A percentile compares a stretch with the other conserved stretches of the same genome.
These are phyloP conservation scores for Aphelenchoides avenae DNA, from an alignment of 1,140 invertebrate genomes.

Conservation along the genomic window DNA sequence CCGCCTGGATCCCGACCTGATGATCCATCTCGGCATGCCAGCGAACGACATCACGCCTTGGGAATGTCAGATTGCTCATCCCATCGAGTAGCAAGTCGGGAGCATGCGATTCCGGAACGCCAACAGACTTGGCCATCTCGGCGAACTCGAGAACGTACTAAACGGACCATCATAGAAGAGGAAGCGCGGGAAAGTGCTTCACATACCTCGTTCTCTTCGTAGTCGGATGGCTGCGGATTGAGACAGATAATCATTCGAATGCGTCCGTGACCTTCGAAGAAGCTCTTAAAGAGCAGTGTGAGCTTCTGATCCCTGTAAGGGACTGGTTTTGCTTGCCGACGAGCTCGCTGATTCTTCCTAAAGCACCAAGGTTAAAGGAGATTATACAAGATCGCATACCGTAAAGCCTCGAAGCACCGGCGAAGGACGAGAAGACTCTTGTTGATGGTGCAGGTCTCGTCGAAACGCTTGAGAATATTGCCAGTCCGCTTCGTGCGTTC, in stretches of 20 bases:
- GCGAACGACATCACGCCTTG: conserved; percentile 73
- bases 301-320: conserved; percentile 91
- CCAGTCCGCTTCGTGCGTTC: conserved; percentile 81
- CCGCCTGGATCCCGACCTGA: background rate
- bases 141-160: conserved; percentile 93
- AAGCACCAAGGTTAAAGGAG: conserved; percentile 11
- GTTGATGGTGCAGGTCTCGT: conserved; percentile 77
- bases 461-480: conserved; percentile 72
- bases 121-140: conserved; percentile 86
- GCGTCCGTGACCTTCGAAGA: conserved; percentile 92
- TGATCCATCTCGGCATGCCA: conserved; percentile 43
- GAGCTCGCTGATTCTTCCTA: conserved; percentile 42
- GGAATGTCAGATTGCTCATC: conserved; percentile 65
- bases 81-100: conserved; percentile 60
- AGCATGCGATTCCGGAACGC: conserved; percentile 63
- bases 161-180: conserved; percentile 36
- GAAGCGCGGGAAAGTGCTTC: too few relatives aligned
- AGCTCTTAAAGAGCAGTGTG: conserved; percentile 94
- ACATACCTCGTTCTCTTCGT: conserved; percentile 90
- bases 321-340: conserved; percentile 66
- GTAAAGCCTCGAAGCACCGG: conserved; percentile 89
- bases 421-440: conserved; percentile 77
- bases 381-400: too few relatives aligned
- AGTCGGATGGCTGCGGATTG: conserved; percentile 84
- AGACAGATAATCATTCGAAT: conserved; percentile 95